These are phyloP conservation scores for Rattus rattus DNA, from an alignment of 2,113 vertebrate species.

Conservation along the genomic window DNA sequence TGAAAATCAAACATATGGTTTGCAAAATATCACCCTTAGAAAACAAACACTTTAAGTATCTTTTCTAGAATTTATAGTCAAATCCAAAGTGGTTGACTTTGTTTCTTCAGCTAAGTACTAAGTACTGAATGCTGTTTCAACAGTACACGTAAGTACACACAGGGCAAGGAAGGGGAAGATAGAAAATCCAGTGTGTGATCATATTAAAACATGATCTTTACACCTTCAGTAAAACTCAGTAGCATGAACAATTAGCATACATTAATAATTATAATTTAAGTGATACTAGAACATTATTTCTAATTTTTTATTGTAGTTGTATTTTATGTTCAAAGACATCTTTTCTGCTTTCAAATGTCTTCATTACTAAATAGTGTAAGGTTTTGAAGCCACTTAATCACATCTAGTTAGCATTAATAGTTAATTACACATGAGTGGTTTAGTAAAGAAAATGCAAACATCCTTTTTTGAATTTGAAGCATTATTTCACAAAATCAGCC, in stretches of 20 bases:
- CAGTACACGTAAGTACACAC: neutral
- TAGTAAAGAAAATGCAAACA: slow-evolving; percentile 33
- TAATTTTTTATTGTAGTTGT: neutral
- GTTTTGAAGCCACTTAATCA: slow-evolving; percentile 29
- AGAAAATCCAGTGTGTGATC: neutral
- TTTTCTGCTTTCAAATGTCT: neutral
- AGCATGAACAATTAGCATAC: neutral
- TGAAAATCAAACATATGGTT: neutral
- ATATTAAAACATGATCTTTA: neutral
- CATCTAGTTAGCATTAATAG: neutral
- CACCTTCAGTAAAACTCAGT: neutral
- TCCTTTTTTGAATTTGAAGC: neutral
- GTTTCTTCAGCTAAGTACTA: neutral
- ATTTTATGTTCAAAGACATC: neutral
- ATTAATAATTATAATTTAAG: neutral
- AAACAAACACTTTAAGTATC: neutral
- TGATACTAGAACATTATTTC: neutral
- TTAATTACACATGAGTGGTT: neutral
- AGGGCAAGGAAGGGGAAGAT: neutral
- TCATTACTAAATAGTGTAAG: slow-evolving; percentile 24
- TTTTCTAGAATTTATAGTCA: slow-evolving; percentile 4
- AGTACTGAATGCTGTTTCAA: neutral
- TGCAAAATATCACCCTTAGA: slow-evolving; percentile 1
- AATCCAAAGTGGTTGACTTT: neutral
- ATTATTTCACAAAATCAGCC: slow-evolving; percentile 43